A percentile compares a stretch with the other conserved stretches of the same genome.
Evolutionary conservation across 2,888 invertebrate genomes (phyloP).

Genomic region (Caenorhabditis afra): DNA sequence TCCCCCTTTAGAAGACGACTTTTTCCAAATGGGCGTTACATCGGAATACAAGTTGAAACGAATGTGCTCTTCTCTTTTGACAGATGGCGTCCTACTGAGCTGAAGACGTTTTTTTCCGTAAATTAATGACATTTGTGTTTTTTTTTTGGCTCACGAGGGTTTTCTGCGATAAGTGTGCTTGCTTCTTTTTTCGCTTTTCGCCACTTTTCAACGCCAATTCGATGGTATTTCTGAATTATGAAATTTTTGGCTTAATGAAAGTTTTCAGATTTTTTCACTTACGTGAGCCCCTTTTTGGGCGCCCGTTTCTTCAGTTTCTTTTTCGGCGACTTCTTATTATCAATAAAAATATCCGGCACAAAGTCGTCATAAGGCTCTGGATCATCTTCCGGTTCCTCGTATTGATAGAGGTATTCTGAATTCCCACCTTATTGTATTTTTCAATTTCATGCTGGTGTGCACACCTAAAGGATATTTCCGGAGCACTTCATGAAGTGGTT

Average conservation of each 20-base stretch:
- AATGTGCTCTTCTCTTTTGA: constrained; percentile 53
- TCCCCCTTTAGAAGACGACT: constrained; percentile 29
- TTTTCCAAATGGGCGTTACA: constrained; percentile 53
- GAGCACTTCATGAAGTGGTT: constrained; percentile 48
- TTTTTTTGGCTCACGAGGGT: constrained; percentile 23
- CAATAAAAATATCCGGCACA: constrained; percentile 38
- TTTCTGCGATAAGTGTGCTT: constrained; percentile 24
- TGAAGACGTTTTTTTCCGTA: constrained; percentile 1
- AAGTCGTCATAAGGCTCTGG: constrained; percentile 36
- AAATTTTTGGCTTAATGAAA: not conserved
- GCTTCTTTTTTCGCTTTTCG: constrained; percentile 42
- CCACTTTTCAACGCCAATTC: constrained; percentile 52
- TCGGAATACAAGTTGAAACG: constrained; percentile 54
- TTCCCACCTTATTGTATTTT: not conserved
- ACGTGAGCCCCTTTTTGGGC: constrained; percentile 60
- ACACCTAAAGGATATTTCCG: constrained; percentile 57
- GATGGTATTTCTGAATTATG: constrained; percentile 37
- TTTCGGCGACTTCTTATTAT: constrained; percentile 41
- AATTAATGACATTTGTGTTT: not conserved
- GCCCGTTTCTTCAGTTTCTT: constrained; percentile 49
- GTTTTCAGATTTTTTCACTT: not conserved
- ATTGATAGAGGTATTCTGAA: constrained; percentile 58
- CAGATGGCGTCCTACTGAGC: constrained; percentile 34
- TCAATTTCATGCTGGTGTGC: not conserved
- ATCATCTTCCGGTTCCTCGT: constrained; percentile 52